Conservation (phyloP, 2,888 invertebrate genomes). For the Luffia ferchaultella region DNA sequence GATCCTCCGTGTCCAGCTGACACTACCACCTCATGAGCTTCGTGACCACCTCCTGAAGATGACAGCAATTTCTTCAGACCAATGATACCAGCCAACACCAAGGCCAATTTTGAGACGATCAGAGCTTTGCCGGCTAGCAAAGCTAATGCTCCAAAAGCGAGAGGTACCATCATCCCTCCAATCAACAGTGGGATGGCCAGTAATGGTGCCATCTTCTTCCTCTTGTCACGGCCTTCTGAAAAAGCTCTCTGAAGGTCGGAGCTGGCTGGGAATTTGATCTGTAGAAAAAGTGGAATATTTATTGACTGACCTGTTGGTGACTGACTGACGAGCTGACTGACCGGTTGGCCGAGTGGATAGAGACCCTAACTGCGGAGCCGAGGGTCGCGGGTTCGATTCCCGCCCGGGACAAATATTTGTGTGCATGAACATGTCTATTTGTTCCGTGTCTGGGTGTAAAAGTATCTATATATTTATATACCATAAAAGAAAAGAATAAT, state of each 20-base stretch:
- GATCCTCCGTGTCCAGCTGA: constrained; percentile 72
- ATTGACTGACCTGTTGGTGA: too few species aligned
- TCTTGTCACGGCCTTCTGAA: constrained; percentile 74
- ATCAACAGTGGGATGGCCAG: constrained; percentile 81
- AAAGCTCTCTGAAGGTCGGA: constrained; percentile 70
- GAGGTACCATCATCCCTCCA: constrained; percentile 81
- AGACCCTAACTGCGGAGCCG: too few species aligned
- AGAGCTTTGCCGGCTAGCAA: constrained; percentile 85
- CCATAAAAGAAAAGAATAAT: too few species aligned
- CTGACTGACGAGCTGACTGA: too few species aligned
- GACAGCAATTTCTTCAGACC: constrained; percentile 85
- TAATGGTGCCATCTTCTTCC: constrained; percentile 77
- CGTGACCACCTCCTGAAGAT: constrained; percentile 69
- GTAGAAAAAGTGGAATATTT: constrained; percentile 18
- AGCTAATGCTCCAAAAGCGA: constrained; percentile 84
- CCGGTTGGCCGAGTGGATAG: too few species aligned
- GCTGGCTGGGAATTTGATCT: constrained; percentile 79
- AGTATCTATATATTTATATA: too few species aligned
- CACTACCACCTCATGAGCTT: constrained; percentile 76
- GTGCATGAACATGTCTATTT: too few species aligned
- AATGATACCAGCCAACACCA: constrained; percentile 84
- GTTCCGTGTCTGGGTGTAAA: too few species aligned
- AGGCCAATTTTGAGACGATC: constrained; percentile 83
- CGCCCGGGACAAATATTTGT: too few species aligned
- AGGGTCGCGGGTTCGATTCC: too few species aligned